phyloP scores from a whole-genome alignment of 2,797 vertebrate species.

The Odontamblyopus rebecca region DNA sequence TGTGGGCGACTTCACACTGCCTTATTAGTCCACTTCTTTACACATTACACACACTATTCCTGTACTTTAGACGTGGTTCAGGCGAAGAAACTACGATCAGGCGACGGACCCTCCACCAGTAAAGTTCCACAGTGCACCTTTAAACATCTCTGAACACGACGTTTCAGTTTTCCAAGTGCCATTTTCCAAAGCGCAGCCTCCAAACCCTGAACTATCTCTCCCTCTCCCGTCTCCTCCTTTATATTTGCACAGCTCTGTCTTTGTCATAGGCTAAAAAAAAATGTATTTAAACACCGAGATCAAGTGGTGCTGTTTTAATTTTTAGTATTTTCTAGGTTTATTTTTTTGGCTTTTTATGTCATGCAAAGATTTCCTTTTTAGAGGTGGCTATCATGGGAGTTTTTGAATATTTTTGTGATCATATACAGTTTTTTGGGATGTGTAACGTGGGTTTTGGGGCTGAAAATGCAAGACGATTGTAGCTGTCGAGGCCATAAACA shows the following conservation, averaged over 20 bases:
- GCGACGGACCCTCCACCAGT: too few species aligned
- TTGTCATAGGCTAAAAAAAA: conserved; percentile 23
- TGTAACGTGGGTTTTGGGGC: not conserved
- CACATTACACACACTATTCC: too few species aligned
- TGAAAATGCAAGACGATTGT: not conserved
- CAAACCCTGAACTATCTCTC: not conserved
- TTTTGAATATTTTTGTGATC: not conserved
- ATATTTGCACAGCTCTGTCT: conserved; percentile 69
- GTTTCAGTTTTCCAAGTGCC: conserved; percentile 3
- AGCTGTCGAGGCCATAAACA: conserved; percentile 7
- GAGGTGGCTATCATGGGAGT: conserved; percentile 8
- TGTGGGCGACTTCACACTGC: too few species aligned
- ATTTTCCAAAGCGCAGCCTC: not conserved
- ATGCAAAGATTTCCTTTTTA: conserved; percentile 33
- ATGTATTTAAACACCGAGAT: conserved; percentile 47
- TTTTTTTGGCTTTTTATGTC: conserved; percentile 7
- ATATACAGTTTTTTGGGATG: not conserved
- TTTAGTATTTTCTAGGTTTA: conserved; percentile 24
- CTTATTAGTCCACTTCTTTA: too few species aligned
- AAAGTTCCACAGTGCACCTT: not conserved
- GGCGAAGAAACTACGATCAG: too few species aligned
- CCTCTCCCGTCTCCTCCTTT: conserved; percentile 2
- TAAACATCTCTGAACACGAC: not conserved
- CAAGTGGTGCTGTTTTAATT: conserved; percentile 56
- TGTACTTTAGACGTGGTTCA: too few species aligned